A percentile compares a stretch with the other conserved stretches of the same genome.
Evolutionary conservation across 2,113 vertebrate species (phyloP).

Genomic region (Dipodomys ordii): DNA sequence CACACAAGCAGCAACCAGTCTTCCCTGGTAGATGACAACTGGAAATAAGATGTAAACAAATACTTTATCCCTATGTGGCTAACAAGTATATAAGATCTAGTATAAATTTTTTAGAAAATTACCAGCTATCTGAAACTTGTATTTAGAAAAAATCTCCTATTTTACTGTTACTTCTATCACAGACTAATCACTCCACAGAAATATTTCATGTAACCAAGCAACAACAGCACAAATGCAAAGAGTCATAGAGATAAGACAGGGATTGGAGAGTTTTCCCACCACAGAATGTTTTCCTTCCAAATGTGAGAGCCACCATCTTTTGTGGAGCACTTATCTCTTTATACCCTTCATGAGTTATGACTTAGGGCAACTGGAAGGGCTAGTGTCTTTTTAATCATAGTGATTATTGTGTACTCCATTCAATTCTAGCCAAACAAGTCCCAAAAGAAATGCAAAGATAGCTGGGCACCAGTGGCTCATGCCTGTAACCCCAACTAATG

Average conservation of each 20-base stretch:
- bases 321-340: neutral
- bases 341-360: neutral
- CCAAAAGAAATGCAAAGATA: slow-evolving; percentile 19
- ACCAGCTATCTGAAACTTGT: slow-evolving; percentile 26
- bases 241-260: neutral
- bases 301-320: neutral
- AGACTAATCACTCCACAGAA: slow-evolving; percentile 21
- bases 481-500: too few relatives aligned
- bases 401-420: slow-evolving; percentile 3
- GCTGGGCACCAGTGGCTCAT: too few relatives aligned
- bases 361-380: neutral
- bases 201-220: slow-evolving; percentile 38
- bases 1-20: neutral
- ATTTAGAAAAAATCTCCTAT: slow-evolving; percentile 1
- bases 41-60: slow-evolving; percentile 27
- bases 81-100: neutral
- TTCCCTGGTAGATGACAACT: neutral
- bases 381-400: neutral
- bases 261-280: neutral
- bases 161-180: neutral
- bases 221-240: slow-evolving; percentile 8
- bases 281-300: slow-evolving; percentile 21
- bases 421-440: slow-evolving; percentile 25
- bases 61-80: neutral
- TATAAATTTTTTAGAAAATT: neutral